These are phyloP conservation scores for Urocitellus parryii DNA, from an alignment of 2,113 vertebrate genomes.

Conservation along the genomic window DNA sequence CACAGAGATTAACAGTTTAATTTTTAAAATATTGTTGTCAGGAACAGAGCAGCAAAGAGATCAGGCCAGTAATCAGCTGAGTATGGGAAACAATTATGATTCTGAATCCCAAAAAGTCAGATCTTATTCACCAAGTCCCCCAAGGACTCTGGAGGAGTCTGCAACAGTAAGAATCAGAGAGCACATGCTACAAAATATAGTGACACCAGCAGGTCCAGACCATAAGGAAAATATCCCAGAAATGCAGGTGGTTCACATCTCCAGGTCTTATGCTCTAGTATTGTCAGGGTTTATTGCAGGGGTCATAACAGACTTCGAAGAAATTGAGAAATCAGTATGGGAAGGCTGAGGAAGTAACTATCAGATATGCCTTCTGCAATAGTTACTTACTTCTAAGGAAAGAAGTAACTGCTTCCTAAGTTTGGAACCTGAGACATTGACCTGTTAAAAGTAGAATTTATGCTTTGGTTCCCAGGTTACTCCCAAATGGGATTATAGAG, in stretches of 20 bases:
- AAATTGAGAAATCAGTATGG: background rate
- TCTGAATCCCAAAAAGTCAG: constrained; percentile 33
- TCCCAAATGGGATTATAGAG: background rate
- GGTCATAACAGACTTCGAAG: background rate
- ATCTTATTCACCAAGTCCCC: background rate
- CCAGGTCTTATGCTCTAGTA: background rate
- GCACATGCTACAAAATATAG: background rate
- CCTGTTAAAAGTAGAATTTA: background rate
- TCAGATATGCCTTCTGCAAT: background rate
- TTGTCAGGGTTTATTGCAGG: background rate
- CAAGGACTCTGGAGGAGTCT: background rate
- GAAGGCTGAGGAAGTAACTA: background rate
- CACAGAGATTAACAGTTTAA: constrained; percentile 54
- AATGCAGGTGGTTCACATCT: background rate
- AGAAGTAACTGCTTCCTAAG: background rate
- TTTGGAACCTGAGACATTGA: background rate
- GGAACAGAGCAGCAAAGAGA: constrained; percentile 64
- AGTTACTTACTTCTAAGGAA: background rate
- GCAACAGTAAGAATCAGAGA: background rate
- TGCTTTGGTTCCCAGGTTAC: background rate
- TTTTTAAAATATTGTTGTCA: constrained; percentile 65
- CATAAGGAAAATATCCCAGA: background rate
- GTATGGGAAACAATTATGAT: background rate
- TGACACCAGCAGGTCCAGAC: background rate
- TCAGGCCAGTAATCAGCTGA: background rate